Conservation (phyloP, 2,888 invertebrate species). For the Smittia aterrima region DNA sequence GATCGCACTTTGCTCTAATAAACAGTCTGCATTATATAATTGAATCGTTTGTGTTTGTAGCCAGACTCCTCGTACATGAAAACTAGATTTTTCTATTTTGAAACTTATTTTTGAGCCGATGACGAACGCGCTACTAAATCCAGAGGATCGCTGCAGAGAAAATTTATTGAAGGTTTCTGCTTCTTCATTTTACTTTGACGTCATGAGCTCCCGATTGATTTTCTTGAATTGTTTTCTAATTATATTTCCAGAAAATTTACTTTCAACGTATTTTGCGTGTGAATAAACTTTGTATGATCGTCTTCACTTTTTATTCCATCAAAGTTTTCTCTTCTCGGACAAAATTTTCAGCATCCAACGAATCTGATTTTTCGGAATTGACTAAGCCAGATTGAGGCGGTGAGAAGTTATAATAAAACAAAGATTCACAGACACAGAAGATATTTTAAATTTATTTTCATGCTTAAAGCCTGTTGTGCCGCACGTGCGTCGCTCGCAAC, state of each 20-base stretch:
- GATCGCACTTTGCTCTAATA: too few relatives aligned
- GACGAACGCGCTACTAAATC: conserved; percentile 18
- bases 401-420: conserved; percentile 1
- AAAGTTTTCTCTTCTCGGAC: too few relatives aligned
- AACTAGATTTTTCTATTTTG: neutral
- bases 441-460: conserved; percentile 27
- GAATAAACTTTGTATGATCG: neutral
- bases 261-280: neutral
- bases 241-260: neutral
- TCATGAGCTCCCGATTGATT: neutral
- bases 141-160: neutral
- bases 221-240: neutral
- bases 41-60: too few relatives aligned
- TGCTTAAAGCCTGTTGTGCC: neutral
- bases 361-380: conserved; percentile 23
- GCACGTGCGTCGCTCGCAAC: too few relatives aligned
- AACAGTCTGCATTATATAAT: too few relatives aligned
- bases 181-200: neutral
- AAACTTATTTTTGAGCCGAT: conserved; percentile 30
- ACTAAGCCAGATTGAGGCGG: neutral
- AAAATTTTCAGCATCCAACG: conserved; percentile 22
- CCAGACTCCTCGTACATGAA: neutral
- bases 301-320: too few relatives aligned
- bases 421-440: conserved; percentile 27
- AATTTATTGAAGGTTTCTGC: neutral